Evolutionary conservation across 2,888 invertebrate genomes (phyloP).

Genomic region (Bombylius discolor): DNA sequence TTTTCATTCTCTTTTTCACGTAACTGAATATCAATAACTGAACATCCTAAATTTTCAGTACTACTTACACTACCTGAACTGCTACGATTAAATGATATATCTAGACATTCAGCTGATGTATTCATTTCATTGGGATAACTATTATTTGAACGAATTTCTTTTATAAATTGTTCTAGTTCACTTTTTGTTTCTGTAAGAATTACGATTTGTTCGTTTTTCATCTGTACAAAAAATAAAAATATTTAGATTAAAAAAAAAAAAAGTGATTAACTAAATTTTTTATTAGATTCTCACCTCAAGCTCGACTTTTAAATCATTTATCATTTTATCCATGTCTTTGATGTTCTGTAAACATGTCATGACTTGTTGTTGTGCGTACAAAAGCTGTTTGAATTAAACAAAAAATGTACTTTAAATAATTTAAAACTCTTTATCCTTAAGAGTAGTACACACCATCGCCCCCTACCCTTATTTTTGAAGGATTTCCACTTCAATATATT

Average conservation of each 20-base stretch:
- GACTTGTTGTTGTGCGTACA: conserved; percentile 19
- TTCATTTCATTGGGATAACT: conserved; percentile 19
- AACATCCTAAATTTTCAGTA: conserved; percentile 30
- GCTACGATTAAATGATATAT: conserved; percentile 20
- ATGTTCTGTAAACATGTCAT: conserved; percentile 20
- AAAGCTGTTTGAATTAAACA: conserved; percentile 15
- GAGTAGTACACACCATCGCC: no score
- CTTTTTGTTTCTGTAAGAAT: conserved; percentile 21
- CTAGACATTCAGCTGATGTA: conserved; percentile 24
- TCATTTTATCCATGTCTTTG: conserved; percentile 20
- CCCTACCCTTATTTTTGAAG: no score
- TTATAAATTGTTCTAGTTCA: conserved; percentile 28
- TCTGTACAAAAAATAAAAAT: conserved; percentile 12
- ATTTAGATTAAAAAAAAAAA: not conserved
- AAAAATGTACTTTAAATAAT: no score
- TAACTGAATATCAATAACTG: conserved; percentile 32
- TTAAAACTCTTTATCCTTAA: no score
- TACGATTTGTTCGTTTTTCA: conserved; percentile 19
- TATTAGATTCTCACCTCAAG: conserved; percentile 16
- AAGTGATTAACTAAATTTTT: not conserved
- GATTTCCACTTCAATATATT: no score
- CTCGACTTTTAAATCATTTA: conserved; percentile 16
- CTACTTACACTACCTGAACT: conserved; percentile 19
- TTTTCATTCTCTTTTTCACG: conserved; percentile 33
- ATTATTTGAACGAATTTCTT: conserved; percentile 21